phyloP scores from a whole-genome alignment of 2,888 invertebrate species.

The Cantharis rustica region DNA sequence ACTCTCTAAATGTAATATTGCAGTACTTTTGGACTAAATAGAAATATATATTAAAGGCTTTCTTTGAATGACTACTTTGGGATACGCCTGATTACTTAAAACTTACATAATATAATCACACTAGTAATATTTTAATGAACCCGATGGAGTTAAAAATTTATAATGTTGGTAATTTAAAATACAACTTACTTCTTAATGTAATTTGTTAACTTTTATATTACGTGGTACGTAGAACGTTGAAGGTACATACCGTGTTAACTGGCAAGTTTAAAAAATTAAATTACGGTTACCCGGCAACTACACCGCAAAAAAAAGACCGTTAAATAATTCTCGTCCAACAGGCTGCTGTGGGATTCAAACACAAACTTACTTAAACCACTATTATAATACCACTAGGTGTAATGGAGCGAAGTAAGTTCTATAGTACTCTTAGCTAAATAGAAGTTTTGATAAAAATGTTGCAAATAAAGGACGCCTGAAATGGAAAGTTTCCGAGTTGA shows the following conservation, averaged over 20 bases:
- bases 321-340: not conserved
- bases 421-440: no score
- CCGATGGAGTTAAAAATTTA: not conserved
- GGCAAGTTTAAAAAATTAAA: not conserved
- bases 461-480: no score
- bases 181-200: not conserved
- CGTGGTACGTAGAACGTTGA: not conserved
- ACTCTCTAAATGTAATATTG: conserved; percentile 27
- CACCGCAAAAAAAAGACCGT: not conserved
- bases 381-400: no score
- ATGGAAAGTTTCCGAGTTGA: conserved; percentile 4
- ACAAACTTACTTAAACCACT: not conserved
- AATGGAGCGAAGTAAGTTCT: no score
- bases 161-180: not conserved
- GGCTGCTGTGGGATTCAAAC: not conserved
- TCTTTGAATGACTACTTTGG: conserved; percentile 19
- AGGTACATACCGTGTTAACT: not conserved
- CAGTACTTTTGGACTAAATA: conserved; percentile 31
- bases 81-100: not conserved
- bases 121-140: not conserved
- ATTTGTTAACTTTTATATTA: not conserved
- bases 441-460: no score
- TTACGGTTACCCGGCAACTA: not conserved
- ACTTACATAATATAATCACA: not conserved
- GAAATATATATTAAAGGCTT: conserved; percentile 24